Evolutionary conservation across 2,113 vertebrate genomes (phyloP).

Genomic region (Hystrix brachyura): DNA sequence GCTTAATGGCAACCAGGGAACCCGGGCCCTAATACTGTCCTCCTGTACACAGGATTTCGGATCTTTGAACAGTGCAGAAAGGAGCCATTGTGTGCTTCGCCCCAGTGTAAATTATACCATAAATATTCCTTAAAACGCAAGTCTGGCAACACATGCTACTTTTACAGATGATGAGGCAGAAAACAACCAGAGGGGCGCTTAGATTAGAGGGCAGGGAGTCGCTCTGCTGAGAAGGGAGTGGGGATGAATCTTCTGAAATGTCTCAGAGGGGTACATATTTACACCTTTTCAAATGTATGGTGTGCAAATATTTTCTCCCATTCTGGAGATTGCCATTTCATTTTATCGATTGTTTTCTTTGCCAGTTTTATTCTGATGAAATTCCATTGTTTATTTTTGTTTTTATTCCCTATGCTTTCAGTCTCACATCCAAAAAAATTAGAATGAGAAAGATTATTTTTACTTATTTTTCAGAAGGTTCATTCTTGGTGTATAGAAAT

Average conservation of each 20-base stretch:
- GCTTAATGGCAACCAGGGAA: slow-evolving; percentile 73
- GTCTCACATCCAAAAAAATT: not conserved
- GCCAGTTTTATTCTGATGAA: not conserved
- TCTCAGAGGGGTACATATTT: not conserved
- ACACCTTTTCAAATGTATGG: too few species aligned
- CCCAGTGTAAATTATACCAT: not conserved
- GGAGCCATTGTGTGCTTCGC: not conserved
- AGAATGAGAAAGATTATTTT: not conserved
- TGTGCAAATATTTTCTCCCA: not conserved
- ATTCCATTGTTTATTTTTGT: not conserved
- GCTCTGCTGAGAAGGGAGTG: accelerated
- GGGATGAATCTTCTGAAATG: not conserved
- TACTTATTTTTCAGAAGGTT: not conserved
- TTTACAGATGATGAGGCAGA: slow-evolving; percentile 47
- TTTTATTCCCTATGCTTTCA: not conserved
- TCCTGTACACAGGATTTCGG: not conserved
- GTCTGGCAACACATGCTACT: slow-evolving; percentile 8
- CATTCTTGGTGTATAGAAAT: not conserved
- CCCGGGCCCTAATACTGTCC: slow-evolving; percentile 50
- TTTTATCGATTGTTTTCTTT: not conserved
- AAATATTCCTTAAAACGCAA: slow-evolving; percentile 75
- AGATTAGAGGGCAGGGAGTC: not conserved
- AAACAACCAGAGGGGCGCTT: not conserved
- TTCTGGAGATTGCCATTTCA: not conserved
- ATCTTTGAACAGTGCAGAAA: slow-evolving; percentile 76